Base-by-base conservation (phyloP, 2,888 invertebrate species). In the Polydrusus cervinus region DNA sequence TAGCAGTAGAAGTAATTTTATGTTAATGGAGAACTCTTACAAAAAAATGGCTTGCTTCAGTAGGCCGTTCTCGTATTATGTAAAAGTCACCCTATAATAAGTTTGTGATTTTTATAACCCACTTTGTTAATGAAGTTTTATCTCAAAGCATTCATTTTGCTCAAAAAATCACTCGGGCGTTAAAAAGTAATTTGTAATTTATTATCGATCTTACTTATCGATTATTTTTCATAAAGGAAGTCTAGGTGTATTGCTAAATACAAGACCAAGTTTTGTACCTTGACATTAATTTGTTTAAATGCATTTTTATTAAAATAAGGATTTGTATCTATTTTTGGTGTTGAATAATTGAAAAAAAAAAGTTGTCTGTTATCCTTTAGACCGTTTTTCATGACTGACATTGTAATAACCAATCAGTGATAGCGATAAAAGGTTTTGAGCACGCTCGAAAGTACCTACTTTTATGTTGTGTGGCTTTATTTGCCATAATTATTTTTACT, bases 221-320 rank as follows among this genome's bases (percentile, higher is more conserved):
- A 60, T 38, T 38, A 64, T n/a, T 47, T 62, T 13, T 30, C 30
- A 49, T 64, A 64, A 49, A 34, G 64, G 64, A 64, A 64, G 14
- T 34, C 34, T 34, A 34, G 34, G 34, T 11, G 40, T 66, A 66
- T 66, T 34, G 53, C 66, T 53, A 65, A 51, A 49, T 34, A 11
- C 47, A 16, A 47, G 30, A 66, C 40, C 66, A 66, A 51, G 38
- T 53, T 66, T 66, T 66, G 51, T 66, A 16, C 66, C 66, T 66
- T 66, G 66, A 66, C 66, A 66, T 51, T 38, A 60, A 60, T 60
- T 38, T 38, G 30, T 53, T 16, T 38, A 34, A 66, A 40, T 53
- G 53, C 40, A 53, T 66, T 66, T 65, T 66, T 38, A 66, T 66
- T n/a, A 66, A 53, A 20, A 53, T 40, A 51, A 38, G 18, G 38